Base-by-base conservation (phyloP, 1,140 invertebrate genomes). In the Calephelis virginiensis region DNA sequence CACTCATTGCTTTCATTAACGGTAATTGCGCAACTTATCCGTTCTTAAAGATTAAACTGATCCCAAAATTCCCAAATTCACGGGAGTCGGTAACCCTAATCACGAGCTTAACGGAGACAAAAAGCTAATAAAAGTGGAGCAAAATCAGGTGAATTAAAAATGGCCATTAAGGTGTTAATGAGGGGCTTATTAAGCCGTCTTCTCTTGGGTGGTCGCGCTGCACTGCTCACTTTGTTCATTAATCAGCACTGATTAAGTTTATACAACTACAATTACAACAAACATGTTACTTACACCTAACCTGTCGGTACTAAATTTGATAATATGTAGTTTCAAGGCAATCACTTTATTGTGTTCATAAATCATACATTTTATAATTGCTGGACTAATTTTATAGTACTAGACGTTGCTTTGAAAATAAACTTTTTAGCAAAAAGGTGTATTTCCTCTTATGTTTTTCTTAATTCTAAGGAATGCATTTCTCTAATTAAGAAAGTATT, bases 101-200 rank as follows among this genome's bases (percentile, higher is more conserved):
- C 11, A 10, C 10, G 13, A 37, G 50, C 50, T 28, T 11, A 56
- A 56, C 50, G 11, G 50, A 11, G 50, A 61, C 70, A 74, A 76
- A 78, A 85, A 84, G 79, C 80, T 83, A 87, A 86, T 83, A 85
- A 85, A 84, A 84, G 73, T 84, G 74, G 73, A 82, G 79, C 81
- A 77, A 78, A 85, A 85, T 81, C 78, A 81, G 77, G 80, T 80
- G 86, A 85, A 90, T 86, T 88, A 83, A 85, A 85, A 89, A 90
- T 86, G 82, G 80, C 83, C 83, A 87, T 87, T 83, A 87, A 88
- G 85, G 87, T 90, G 87, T 87, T 88, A 90, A 90, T 90, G 82
- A 88, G 85, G 83, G 14, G 82, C 85, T 86, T 90, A 90, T 90
- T 87, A 88, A 90, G 87, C 83, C 83, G 84, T 90, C 82, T 85